phyloP scores from a whole-genome alignment of 2,797 vertebrate genomes.

The Falco peregrinus region DNA sequence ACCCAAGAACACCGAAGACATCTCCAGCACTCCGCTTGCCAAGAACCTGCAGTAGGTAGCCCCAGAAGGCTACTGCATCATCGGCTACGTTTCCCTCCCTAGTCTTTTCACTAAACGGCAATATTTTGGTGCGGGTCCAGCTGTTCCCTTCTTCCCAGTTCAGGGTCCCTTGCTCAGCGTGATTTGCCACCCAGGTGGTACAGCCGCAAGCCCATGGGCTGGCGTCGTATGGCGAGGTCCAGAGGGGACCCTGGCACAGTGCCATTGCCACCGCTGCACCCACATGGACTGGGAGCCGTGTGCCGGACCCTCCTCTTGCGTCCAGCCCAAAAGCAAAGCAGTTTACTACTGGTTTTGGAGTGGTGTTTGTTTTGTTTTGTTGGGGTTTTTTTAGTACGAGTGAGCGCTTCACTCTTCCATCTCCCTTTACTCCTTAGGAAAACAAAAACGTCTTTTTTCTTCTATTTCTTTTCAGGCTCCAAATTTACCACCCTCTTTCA shows the following conservation, averaged over 20 bases:
- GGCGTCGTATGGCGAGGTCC: accelerated
- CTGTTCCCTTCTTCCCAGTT: neutral
- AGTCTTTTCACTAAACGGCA: accelerated
- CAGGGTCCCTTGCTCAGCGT: neutral
- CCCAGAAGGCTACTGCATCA: neutral
- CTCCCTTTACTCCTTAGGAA: accelerated
- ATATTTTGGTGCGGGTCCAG: accelerated
- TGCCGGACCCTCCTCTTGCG: neutral
- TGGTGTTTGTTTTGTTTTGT: too few species aligned
- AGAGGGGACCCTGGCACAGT: neutral
- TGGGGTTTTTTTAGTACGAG: neutral
- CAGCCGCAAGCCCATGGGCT: neutral
- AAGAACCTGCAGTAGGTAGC: accelerated
- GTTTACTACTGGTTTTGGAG: neutral
- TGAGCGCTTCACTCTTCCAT: neutral
- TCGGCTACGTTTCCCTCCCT: accelerated
- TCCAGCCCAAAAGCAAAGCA: neutral
- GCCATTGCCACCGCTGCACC: neutral
- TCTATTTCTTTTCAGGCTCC: neutral
- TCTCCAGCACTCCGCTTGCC: accelerated
- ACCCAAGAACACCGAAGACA: too few species aligned
- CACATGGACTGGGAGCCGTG: neutral
- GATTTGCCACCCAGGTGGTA: accelerated
- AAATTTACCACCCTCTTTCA: neutral
- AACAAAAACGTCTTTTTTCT: neutral